Evolutionary conservation across 1,140 invertebrate species (phyloP).

Genomic region (Maniola jurtina): DNA sequence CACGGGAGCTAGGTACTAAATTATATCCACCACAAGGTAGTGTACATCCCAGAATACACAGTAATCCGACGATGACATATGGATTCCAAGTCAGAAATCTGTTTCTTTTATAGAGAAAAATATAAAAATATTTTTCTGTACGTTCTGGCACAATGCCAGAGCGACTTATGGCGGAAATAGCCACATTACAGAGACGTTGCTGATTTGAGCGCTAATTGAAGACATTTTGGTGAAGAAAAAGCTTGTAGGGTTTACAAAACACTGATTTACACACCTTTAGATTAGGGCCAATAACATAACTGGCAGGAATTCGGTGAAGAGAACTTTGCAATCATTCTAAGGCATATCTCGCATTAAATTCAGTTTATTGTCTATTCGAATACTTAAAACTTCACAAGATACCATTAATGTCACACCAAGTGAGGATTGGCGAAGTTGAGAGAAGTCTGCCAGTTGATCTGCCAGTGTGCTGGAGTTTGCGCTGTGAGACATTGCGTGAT

Average conservation of each 20-base stretch:
- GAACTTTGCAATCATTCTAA: too few relatives aligned
- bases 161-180: conserved; percentile 23
- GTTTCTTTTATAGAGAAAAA: conserved; percentile 20
- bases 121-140: conserved; percentile 24
- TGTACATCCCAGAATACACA: neutral
- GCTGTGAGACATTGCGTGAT: neutral
- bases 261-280: neutral
- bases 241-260: neutral
- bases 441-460: conserved; percentile 58
- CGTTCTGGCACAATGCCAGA: conserved; percentile 22
- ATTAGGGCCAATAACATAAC: too few relatives aligned
- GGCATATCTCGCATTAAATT: too few relatives aligned
- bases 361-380: too few relatives aligned
- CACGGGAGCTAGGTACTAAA: too few relatives aligned
- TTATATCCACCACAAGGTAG: neutral
- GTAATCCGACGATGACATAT: conserved; percentile 3
- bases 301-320: too few relatives aligned
- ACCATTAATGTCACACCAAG: too few relatives aligned
- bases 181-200: conserved; percentile 14
- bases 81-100: neutral
- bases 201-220: conserved; percentile 12
- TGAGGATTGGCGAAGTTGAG: conserved; percentile 43
- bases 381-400: too few relatives aligned
- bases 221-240: neutral
- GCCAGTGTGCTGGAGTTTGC: conserved; percentile 52